phyloP scores from a whole-genome alignment of 2,113 vertebrate species.

The Cebidichthys violaceus region DNA sequence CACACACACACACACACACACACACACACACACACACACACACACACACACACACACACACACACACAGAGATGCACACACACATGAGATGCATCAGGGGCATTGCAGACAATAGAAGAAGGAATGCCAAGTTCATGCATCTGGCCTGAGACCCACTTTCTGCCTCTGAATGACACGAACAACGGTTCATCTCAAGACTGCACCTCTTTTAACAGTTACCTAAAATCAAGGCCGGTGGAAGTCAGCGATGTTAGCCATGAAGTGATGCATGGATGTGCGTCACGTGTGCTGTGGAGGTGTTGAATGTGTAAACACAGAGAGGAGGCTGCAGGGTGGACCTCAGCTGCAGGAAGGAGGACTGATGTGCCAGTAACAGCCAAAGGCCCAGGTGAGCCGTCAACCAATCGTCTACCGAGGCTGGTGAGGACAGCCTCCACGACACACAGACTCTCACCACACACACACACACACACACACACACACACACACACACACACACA shows the following conservation, averaged over 20 bases:
- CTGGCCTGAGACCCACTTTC: constrained; percentile 33
- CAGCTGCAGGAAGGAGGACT: constrained; percentile 1
- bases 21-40: background rate
- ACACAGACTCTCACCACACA: background rate
- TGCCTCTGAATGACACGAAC: constrained; percentile 1
- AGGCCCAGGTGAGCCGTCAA: background rate
- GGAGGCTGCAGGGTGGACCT: background rate
- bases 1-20: constrained; percentile 26
- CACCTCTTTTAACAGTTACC: constrained; percentile 31
- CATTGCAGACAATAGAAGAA: constrained; percentile 36
- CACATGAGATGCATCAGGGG: constrained; percentile 16
- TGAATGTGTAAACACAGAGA: background rate
- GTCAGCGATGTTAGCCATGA: background rate
- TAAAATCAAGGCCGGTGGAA: background rate
- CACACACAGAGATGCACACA: background rate
- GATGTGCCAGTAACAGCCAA: background rate
- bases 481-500: too few relatives aligned
- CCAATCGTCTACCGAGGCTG: background rate
- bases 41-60: background rate
- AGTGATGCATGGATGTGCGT: background rate
- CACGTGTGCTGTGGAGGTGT: background rate
- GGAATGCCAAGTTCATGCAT: constrained; percentile 36
- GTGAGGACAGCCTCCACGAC: background rate
- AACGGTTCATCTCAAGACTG: constrained; percentile 31
- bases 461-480: too few relatives aligned